Evolutionary conservation across 2,113 vertebrate species (phyloP), one percentile per base, ranked within the genome.

Genomic region (Xenus cinereus): DNA sequence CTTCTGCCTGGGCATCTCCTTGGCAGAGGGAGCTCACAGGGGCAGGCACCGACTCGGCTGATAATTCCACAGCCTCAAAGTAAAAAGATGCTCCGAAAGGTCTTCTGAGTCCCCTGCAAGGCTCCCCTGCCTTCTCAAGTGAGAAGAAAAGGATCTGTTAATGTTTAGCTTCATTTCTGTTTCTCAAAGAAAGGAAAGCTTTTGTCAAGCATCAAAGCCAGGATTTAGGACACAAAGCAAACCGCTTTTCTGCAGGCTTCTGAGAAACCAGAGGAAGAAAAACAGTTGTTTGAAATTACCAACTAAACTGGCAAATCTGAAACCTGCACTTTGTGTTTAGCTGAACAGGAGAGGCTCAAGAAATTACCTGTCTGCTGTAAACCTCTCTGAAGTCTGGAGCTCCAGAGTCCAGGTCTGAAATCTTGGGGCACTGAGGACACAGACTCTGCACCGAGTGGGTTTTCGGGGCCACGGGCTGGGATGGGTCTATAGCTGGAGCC

Each of bases 141-240:
- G 79, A 82, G 63, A 93, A 82, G 81, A 93, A 95, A 95, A 81
- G 39, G 69, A n/a, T n/a, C 50, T 68, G 60, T 93, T 96, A 84
- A 92, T 89, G 79, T 95, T 93, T 30, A 57, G 43, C 83, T 96
- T 97, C 77, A 69, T 97, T 96, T 95, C 94, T 96, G 80, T 97
- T 97, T 97, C 93, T 97, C 96, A 96, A 97, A 96, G 93, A 79
- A 90, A 72, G 87, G 63, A 80, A 80, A 89, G 88, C 86, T 96
- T 98, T 97, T 96, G 93, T 97, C 66, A 60, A 46, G 48, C 59
- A 64, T 96, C 81, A 93, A 85, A 95, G 93, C 67, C 27, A 11
- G 45, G 67, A 80, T 87, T 92, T 50, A 56, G 71, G 74, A 74
- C 76, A 81, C 19, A 80, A 94, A 95, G 79, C 64, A 89, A 95